Base-by-base conservation (phyloP, 1,140 invertebrate genomes). In the Drosophila leontia region DNA sequence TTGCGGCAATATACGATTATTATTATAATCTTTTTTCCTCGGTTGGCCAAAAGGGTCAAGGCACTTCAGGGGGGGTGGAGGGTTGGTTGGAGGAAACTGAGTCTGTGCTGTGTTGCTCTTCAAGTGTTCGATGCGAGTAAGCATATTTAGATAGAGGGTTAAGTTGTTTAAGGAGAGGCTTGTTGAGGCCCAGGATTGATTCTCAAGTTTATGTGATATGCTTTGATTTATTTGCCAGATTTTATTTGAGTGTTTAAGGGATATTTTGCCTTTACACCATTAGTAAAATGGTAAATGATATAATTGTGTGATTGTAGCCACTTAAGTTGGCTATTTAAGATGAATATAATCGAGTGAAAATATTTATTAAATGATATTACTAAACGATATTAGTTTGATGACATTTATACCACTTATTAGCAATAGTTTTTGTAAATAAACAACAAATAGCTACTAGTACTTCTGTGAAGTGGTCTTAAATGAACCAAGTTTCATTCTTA, bases 1-100 rank as follows among this genome's bases (percentile, higher is more conserved):
- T 80, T 86, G 76, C 75, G 81, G 85, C 83, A 87, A 86, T 83
- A 79, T 69, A 48, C 64, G 63, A 62, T 64, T 45, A 75, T 64
- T 45, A 64, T 71, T 72, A 57, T 39, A 29, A 57, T 76, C 57
- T 47, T 72, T 35, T 37, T 56, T 19, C 45, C 37, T 35, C 23
- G 42, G 51, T 12, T 37, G 53, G 51, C 67, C 67, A 71, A 72
- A 72, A 71, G 69, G 69, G 69, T 72, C 69, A 72, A 37, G 69
- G 69, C 55, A 59, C 67, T 72, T 19, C 13, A 42, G 34, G 37
- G 53, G 51, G 65, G 6, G 23, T 1, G 60, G 13, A 13, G 7
- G 7, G 5, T 8, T 47, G 53, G 64, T 9, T 42, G 45, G 8
- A 8, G 37, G 61, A n/a, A 48, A 32, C 12, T 53, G 47, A 50